Conservation (phyloP, 2,797 vertebrate genomes). For the Anas capensis region DNA sequence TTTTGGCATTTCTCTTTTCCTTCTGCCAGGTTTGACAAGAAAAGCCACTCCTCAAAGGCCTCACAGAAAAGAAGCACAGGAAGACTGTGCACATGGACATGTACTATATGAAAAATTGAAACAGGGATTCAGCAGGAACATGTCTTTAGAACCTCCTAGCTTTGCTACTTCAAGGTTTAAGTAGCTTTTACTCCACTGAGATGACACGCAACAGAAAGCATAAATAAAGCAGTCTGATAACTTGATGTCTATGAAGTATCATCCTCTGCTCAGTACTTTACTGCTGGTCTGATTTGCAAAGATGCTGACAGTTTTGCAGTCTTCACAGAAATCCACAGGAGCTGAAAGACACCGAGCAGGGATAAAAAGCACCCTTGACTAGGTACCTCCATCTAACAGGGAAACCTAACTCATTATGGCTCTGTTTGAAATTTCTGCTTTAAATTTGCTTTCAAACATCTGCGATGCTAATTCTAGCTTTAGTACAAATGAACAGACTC, state of each 20-base stretch:
- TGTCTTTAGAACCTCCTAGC: not conserved
- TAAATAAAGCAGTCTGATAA: not conserved
- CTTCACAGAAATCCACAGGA: not conserved
- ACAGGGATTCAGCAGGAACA: not conserved
- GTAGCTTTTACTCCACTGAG: not conserved
- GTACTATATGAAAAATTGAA: not conserved
- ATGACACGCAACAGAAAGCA: not conserved
- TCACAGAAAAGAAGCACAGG: not conserved
- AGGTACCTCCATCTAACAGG: not conserved
- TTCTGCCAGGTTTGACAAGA: not conserved
- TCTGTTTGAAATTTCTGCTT: not conserved
- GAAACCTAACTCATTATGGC: not conserved
- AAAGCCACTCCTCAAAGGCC: not conserved
- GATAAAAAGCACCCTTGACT: not conserved
- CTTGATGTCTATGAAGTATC: not conserved
- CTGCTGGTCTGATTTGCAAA: not conserved
- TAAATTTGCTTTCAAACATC: not conserved
- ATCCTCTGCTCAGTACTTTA: not conserved
- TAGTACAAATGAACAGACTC: not conserved
- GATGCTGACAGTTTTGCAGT: not conserved
- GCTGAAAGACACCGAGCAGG: not conserved
- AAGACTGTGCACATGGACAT: not conserved
- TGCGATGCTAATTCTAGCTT: not conserved
- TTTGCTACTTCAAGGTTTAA: not conserved
- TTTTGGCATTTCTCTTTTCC: not conserved